These are phyloP conservation scores for Barbus barbus DNA, from an alignment of 2,113 vertebrate species.

Conservation along the genomic window DNA sequence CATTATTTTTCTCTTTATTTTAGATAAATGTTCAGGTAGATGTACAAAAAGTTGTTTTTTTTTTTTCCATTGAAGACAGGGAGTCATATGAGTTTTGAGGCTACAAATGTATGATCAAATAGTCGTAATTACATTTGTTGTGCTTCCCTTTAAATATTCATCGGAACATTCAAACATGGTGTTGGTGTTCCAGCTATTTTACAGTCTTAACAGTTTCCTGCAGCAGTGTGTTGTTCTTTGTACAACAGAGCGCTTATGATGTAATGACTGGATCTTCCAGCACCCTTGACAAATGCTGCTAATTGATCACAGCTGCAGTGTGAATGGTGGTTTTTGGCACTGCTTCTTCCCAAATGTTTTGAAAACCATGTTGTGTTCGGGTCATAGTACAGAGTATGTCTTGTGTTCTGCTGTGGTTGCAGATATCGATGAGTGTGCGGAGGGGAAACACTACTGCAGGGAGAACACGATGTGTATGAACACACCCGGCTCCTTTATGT, in stretches of 20 bases:
- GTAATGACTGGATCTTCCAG: conserved; percentile 1
- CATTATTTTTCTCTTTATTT: too few species aligned
- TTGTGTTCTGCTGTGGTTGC: conserved; percentile 47
- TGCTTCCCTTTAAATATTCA: not conserved
- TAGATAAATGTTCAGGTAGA: too few species aligned
- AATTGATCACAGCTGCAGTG: conserved; percentile 26
- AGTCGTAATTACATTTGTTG: not conserved
- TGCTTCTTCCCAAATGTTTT: conserved; percentile 2
- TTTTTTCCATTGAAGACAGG: too few species aligned
- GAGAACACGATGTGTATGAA: conserved; percentile 87
- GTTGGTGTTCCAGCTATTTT: conserved; percentile 10
- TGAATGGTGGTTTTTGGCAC: conserved; percentile 8
- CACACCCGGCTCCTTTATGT: conserved; percentile 87
- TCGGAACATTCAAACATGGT: not conserved
- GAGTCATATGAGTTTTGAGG: not conserved
- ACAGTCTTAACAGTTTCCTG: conserved; percentile 9
- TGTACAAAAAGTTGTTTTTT: too few species aligned
- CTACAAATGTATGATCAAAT: not conserved
- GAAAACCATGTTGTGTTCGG: not conserved
- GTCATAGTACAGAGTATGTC: not conserved
- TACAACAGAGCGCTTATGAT: not conserved
- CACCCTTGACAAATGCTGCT: conserved; percentile 31
- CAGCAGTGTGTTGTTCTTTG: not conserved
- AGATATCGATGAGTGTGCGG: conserved; percentile 89
- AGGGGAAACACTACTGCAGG: conserved; percentile 86